Conservation (phyloP, 1,140 invertebrate species). For the Aphelinus certus region DNA sequence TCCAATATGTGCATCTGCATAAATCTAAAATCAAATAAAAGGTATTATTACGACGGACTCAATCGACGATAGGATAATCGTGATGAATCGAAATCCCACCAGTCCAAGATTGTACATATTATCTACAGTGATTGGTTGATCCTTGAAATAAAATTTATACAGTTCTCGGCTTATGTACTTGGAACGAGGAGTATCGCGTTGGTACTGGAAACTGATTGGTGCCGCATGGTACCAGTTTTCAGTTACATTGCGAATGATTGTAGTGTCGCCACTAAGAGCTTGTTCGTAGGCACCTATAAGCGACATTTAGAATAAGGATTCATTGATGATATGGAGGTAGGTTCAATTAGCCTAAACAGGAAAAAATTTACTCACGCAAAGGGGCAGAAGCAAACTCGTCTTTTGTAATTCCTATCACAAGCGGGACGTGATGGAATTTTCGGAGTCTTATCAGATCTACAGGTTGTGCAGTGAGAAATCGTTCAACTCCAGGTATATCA, state of each 20-base stretch:
- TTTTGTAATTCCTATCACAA: constrained; percentile 71
- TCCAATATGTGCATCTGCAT: not conserved
- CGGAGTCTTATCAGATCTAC: constrained; percentile 66
- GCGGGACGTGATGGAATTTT: constrained; percentile 70
- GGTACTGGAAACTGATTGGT: constrained; percentile 67
- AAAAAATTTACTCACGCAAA: constrained; percentile 27
- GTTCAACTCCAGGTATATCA: constrained; percentile 70
- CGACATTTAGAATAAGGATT: not conserved
- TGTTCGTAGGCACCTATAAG: constrained; percentile 54
- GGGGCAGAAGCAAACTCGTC: constrained; percentile 67
- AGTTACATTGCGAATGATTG: constrained; percentile 58
- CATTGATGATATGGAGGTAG: too few species aligned
- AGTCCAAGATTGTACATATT: constrained; percentile 45
- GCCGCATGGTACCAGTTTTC: constrained; percentile 63
- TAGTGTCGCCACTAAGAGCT: constrained; percentile 50
- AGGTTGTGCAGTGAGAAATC: constrained; percentile 71
- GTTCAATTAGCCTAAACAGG: too few species aligned
- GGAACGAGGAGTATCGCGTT: constrained; percentile 58
- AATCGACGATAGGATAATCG: too few species aligned
- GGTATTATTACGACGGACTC: not conserved
- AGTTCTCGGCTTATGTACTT: constrained; percentile 60
- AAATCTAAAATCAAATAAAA: not conserved
- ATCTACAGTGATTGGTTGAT: constrained; percentile 53
- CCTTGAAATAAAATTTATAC: constrained; percentile 57
- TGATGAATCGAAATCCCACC: constrained; percentile 39